Evolutionary conservation across 2,797 vertebrate genomes (phyloP).

Genomic region (Protosalanx chinensis): DNA sequence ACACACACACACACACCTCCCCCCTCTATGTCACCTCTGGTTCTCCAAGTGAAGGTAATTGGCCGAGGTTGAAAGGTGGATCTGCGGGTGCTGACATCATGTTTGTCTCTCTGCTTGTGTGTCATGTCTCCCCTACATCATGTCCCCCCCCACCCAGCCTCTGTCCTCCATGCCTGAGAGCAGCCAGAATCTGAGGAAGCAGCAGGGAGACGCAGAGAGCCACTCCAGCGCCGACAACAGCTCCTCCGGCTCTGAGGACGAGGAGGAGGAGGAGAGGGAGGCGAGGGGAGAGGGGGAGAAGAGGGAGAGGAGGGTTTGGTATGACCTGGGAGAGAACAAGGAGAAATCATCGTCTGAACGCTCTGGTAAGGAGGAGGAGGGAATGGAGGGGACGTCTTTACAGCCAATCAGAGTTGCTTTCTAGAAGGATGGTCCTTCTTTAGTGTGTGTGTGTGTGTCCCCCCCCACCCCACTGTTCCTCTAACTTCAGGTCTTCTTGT

Average conservation of each 20-base stretch:
- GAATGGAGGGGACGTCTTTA: conserved; percentile 39
- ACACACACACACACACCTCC: conserved; percentile 8
- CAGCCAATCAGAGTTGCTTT: conserved; percentile 24
- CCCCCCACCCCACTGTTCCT: conserved; percentile 21
- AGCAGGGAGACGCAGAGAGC: conserved; percentile 76
- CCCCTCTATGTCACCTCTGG: conserved; percentile 45
- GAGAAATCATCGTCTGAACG: conserved; percentile 82
- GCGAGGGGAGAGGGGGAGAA: conserved; percentile 62
- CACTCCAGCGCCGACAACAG: conserved; percentile 80
- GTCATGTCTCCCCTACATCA: conserved; percentile 16
- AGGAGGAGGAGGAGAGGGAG: conserved; percentile 71
- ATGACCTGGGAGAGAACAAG: conserved; percentile 77
- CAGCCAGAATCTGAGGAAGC: conserved; percentile 74
- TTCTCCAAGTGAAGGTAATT: conserved; percentile 64
- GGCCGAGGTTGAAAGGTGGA: conserved; percentile 52
- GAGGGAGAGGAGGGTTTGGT: conserved; percentile 84
- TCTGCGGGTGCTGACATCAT: conserved; percentile 46
- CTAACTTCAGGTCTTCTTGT: conserved; percentile 34
- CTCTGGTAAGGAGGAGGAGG: conserved; percentile 76
- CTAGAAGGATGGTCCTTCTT: conserved; percentile 6
- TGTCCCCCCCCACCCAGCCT: conserved; percentile 65
- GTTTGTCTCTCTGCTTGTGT: conserved; percentile 24
- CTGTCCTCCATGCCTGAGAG: conserved; percentile 92
- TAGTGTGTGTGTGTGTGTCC: background rate
- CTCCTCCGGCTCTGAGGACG: conserved; percentile 75